Base-by-base conservation (phyloP, 2,888 invertebrate species). In the Anorthoa munda region DNA sequence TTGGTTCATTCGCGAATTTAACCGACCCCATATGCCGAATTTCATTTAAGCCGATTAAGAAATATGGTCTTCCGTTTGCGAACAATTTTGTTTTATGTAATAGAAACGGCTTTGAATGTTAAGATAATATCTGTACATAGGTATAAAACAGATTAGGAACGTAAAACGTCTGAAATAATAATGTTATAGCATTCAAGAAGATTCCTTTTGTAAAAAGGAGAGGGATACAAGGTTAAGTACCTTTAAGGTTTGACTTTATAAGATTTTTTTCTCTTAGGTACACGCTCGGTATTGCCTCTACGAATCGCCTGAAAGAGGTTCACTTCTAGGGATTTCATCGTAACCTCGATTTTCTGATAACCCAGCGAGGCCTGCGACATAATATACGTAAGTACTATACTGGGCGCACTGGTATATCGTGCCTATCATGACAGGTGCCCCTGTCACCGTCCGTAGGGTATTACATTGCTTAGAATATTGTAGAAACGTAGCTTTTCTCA, bases 41-140 rank as follows among this genome's bases (percentile, higher is more conserved):
- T 84, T 70, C 31, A 69, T 75, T 68, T 75, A 81, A 82, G 66
- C 82, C 75, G 82, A 84, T 84, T 72, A 81, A 66, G 81, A 80
- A 79, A 81, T 81, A 75, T 71, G 84, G 58, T 70, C 53, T 74
- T 75, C 50, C 67, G 80, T 79, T 79, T 46, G 56, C 61, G 50
- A 81, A 65, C 60, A 67, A 67, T 66, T 60, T 64, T 66, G 51
- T 70, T 83, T 72, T 61, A 58, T 59, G 26, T 70, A 39, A 61
- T 55, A 61, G 46, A 56, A 26, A 53, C 17, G 26, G 66, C n/a
- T 73, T 50, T 21, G 11, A 59, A 66, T 63, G 46, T 61, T 82
- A 55, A 61, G 48, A 61, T 61, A 46, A 63, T n/a, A 66, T 64
- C 23, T 64, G 58, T 50, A 46, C 12, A 4, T 66, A 53, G 53